A percentile compares a stretch with the other conserved stretches of the same genome.
Evolutionary conservation across 2,888 invertebrate species (phyloP).

Genomic region (Acanthosoma haemorrhoidale): DNA sequence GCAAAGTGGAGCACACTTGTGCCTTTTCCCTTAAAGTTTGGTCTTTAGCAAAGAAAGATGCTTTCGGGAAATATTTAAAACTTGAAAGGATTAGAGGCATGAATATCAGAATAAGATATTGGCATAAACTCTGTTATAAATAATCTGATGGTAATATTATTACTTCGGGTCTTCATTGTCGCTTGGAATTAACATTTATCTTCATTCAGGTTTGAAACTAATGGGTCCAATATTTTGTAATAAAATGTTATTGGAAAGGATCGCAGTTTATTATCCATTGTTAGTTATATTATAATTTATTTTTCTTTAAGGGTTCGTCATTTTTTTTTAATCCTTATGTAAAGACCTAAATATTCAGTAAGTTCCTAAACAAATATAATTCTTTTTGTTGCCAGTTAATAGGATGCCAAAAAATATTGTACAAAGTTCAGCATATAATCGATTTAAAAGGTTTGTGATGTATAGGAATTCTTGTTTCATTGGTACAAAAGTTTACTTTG

Average conservation of each 20-base stretch:
- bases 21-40: too few species aligned
- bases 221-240: constrained; percentile 23
- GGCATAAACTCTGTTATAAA: not conserved
- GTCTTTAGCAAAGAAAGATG: too few species aligned
- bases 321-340: not conserved
- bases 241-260: not conserved
- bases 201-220: constrained; percentile 23
- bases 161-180: not conserved
- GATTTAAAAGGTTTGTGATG: not conserved
- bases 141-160: not conserved
- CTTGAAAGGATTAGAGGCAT: too few species aligned
- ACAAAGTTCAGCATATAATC: not conserved
- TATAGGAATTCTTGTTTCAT: not conserved
- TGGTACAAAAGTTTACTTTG: not conserved
- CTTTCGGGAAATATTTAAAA: too few species aligned
- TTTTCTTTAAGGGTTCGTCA: not conserved
- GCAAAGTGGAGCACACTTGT: too few species aligned
- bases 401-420: not conserved
- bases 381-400: not conserved
- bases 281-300: not conserved
- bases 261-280: not conserved
- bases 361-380: constrained; percentile 6
- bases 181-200: not conserved
- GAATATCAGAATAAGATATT: not conserved
- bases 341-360: constrained; percentile 11